phyloP scores from a whole-genome alignment of 2,797 vertebrate species.

The Myotis myotis region DNA sequence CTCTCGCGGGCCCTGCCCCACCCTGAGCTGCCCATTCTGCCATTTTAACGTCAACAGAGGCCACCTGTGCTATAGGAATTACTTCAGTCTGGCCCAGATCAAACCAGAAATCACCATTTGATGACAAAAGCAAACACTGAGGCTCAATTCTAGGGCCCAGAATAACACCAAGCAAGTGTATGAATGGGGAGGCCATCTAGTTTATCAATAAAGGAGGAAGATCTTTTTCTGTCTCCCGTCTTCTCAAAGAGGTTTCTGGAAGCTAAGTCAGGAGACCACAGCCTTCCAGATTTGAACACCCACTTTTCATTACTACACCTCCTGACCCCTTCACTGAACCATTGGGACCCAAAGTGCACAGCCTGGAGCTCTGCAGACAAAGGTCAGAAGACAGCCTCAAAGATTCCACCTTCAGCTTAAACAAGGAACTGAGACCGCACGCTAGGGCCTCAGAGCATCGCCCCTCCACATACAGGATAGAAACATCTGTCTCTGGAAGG shows the following conservation, averaged over 20 bases:
- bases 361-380: rapidly evolving
- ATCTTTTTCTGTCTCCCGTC: not conserved
- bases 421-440: not conserved
- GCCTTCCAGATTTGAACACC: not conserved
- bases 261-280: not conserved
- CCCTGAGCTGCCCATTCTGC: not conserved
- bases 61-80: not conserved
- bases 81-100: not conserved
- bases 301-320: rapidly evolving
- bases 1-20: not conserved
- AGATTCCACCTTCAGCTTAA: not conserved
- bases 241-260: not conserved
- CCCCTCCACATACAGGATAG: not conserved
- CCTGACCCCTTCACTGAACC: not conserved
- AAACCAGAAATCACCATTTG: rapidly evolving
- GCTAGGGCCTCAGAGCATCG: rapidly evolving
- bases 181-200: rapidly evolving
- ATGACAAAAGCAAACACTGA: rapidly evolving
- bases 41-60: not conserved
- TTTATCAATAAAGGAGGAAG: rapidly evolving
- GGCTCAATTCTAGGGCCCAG: rapidly evolving
- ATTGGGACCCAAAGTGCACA: rapidly evolving
- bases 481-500: rapidly evolving
- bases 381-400: rapidly evolving
- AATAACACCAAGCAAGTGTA: rapidly evolving